Percentiles rank a stretch among this genome's conserved stretches.
Conservation (phyloP, 2,113 vertebrate species). For the Seriola dumerili region DNA sequence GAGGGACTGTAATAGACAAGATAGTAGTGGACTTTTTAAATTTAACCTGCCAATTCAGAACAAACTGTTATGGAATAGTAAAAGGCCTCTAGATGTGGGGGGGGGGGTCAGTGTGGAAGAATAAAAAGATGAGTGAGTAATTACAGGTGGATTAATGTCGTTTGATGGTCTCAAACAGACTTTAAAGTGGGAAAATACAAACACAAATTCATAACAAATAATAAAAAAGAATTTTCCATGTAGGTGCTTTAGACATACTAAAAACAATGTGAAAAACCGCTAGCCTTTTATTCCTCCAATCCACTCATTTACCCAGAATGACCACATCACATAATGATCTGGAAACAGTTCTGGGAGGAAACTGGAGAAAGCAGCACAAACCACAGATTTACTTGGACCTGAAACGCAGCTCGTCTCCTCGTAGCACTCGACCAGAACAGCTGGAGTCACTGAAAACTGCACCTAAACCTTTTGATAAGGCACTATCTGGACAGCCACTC, state of each 20-base stretch:
- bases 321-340: slow-evolving; percentile 53
- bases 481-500: slow-evolving; percentile 38
- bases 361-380: slow-evolving; percentile 45
- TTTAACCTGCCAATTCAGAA: slow-evolving; percentile 22
- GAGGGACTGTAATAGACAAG: slow-evolving; percentile 35
- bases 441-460: slow-evolving; percentile 32
- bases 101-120: not conserved
- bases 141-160: slow-evolving; percentile 11
- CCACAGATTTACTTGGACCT: slow-evolving; percentile 42
- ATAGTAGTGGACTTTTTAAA: slow-evolving; percentile 29
- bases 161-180: slow-evolving; percentile 7
- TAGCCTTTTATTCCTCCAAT: slow-evolving; percentile 17
- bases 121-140: slow-evolving; percentile 10
- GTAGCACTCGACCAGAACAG: slow-evolving; percentile 25
- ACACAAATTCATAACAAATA: not conserved
- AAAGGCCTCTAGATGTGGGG: not conserved
- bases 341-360: slow-evolving; percentile 50
- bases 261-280: slow-evolving; percentile 39
- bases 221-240: not conserved
- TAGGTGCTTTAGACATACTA: slow-evolving; percentile 3
- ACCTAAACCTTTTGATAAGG: slow-evolving; percentile 45
- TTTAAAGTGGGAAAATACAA: not conserved
- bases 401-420: slow-evolving; percentile 37
- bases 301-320: slow-evolving; percentile 34
- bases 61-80: slow-evolving; percentile 13